Percentiles rank a stretch among this genome's conserved stretches.
These are phyloP conservation scores for Drepana arcuata DNA, from an alignment of 1,140 invertebrate genomes.

Conservation along the genomic window DNA sequence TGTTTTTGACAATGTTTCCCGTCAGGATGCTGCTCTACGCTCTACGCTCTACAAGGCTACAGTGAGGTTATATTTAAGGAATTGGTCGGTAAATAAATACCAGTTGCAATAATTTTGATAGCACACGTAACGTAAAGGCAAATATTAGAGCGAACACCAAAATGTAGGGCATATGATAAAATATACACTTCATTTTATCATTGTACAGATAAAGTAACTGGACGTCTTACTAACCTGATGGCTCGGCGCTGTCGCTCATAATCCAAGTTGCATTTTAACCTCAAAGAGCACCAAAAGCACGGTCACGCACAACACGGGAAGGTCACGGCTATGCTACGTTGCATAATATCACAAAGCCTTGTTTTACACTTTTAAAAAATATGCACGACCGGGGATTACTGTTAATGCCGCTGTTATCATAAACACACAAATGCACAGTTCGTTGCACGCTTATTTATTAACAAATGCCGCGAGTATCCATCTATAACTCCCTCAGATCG, in stretches of 20 bases:
- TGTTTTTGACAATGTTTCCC: too few relatives aligned
- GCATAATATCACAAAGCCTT: conserved; percentile 59
- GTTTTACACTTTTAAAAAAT: conserved; percentile 33
- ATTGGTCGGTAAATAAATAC: too few relatives aligned
- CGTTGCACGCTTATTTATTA: conserved; percentile 62
- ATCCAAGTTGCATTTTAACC: conserved; percentile 70
- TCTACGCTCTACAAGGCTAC: too few relatives aligned
- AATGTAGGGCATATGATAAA: conserved; percentile 44
- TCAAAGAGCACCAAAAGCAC: conserved; percentile 61
- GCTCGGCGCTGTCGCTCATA: conserved; percentile 62
- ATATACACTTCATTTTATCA: conserved; percentile 30
- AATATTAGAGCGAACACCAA: conserved; percentile 13
- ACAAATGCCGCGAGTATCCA: conserved; percentile 51
- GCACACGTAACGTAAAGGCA: too few relatives aligned
- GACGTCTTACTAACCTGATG: conserved; percentile 57
- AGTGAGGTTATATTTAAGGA: too few relatives aligned
- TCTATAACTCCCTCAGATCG: conserved; percentile 40
- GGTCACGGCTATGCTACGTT: conserved; percentile 66
- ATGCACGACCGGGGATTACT: conserved; percentile 57
- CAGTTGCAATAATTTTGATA: too few relatives aligned
- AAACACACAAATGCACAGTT: conserved; percentile 68
- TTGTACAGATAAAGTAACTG: conserved; percentile 43
- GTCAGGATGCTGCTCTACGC: too few relatives aligned
- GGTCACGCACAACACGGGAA: conserved; percentile 55
- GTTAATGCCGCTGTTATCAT: conserved; percentile 66